These are phyloP conservation scores for Holothuria glaberrima DNA, from an alignment of 35 echinoderm and acorn worm species.

Conservation along the genomic window DNA sequence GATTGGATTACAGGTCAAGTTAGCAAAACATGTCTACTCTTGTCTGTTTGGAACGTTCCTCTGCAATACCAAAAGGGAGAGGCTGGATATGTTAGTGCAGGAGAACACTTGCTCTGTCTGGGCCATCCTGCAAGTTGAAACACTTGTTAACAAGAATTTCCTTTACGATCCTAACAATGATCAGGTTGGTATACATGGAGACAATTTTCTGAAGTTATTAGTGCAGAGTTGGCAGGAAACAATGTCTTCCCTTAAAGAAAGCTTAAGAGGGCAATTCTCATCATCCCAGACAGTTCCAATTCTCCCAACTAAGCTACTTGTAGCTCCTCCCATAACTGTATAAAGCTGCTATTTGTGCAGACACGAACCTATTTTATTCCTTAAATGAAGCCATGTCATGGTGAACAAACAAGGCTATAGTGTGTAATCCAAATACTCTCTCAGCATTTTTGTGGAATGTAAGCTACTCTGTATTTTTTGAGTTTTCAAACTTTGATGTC, in stretches of 20 bases:
- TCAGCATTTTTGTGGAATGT: too few relatives aligned
- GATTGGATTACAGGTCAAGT: slow-evolving; percentile 66
- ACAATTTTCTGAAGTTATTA: background rate
- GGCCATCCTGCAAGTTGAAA: slow-evolving; percentile 78
- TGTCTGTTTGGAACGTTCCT: slow-evolving; percentile 96
- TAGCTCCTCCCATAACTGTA: too few relatives aligned
- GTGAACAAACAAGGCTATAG: too few relatives aligned
- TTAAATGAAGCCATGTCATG: too few relatives aligned
- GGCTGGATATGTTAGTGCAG: slow-evolving; percentile 71
- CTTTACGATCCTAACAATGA: slow-evolving; percentile 73
- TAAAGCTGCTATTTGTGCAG: too few relatives aligned
- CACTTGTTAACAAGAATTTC: slow-evolving; percentile 76
- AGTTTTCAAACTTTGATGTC: too few relatives aligned
- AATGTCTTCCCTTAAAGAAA: too few relatives aligned
- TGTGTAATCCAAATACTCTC: too few relatives aligned
- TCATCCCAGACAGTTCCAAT: background rate
- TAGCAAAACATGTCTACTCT: slow-evolving; percentile 87
- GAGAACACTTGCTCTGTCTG: slow-evolving; percentile 93
- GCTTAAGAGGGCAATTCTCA: background rate
- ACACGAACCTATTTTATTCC: too few relatives aligned
- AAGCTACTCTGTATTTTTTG: too few relatives aligned
- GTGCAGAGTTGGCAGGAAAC: too few relatives aligned
- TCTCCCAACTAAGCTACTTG: too few relatives aligned
- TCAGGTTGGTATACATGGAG: slow-evolving; percentile 39
- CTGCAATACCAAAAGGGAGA: slow-evolving; percentile 78